Conservation (phyloP, 2,888 invertebrate genomes). For the Nebria salina region DNA sequence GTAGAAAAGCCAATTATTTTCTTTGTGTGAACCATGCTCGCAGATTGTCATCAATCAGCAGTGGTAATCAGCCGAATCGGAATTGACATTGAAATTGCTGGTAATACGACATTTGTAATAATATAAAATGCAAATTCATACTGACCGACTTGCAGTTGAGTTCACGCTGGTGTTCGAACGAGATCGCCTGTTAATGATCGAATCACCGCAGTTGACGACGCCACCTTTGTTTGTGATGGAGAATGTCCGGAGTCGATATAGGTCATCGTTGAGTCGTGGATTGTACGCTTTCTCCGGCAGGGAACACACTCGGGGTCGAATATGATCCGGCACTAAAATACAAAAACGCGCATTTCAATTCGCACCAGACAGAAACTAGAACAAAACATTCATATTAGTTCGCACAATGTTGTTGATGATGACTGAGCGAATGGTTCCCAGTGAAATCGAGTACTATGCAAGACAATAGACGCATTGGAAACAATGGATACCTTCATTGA, state of each 20-base stretch:
- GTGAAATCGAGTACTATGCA: neutral
- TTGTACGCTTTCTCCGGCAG: constrained; percentile 88
- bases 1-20: too few relatives aligned
- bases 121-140: constrained; percentile 28
- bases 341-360: neutral
- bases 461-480: neutral
- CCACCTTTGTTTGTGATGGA: constrained; percentile 89
- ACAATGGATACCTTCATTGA: neutral
- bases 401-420: neutral
- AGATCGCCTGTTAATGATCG: constrained; percentile 85
- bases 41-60: neutral
- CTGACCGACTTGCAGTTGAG: constrained; percentile 82
- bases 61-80: neutral
- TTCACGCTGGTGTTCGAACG: constrained; percentile 90
- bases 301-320: constrained; percentile 84
- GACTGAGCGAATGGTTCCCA: neutral
- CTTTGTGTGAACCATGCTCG: too few relatives aligned
- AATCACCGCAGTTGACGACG: constrained; percentile 90
- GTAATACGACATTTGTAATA: neutral
- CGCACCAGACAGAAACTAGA: neutral
- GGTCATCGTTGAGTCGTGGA: constrained; percentile 83
- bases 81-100: neutral
- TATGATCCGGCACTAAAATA: constrained; percentile 79
- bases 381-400: neutral
- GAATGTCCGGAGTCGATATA: constrained; percentile 85